These are phyloP conservation scores for Phyllotis vaccarum DNA, from an alignment of 2,797 vertebrate species.

Conservation along the genomic window DNA sequence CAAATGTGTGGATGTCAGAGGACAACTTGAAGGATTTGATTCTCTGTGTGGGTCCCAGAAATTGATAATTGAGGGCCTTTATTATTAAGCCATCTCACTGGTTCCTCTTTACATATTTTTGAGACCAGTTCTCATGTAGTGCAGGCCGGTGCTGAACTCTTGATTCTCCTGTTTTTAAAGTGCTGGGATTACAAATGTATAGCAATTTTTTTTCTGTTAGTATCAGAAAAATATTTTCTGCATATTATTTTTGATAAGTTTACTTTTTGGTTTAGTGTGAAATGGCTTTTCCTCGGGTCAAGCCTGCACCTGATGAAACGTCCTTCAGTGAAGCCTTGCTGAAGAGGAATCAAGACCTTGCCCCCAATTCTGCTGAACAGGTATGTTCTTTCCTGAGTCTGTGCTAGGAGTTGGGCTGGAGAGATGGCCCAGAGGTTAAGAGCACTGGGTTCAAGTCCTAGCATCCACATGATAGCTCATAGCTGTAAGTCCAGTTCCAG, in stretches of 20 bases:
- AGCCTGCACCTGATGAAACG: constrained; percentile 94
- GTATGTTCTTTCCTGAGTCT: constrained; percentile 83
- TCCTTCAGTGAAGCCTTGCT: constrained; percentile 95
- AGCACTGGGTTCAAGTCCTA: neutral
- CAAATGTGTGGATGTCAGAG: neutral
- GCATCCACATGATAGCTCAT: neutral
- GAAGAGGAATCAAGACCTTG: constrained; percentile 97
- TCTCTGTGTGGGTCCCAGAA: neutral
- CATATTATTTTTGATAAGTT: constrained; percentile 14
- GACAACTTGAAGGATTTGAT: neutral
- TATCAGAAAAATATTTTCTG: neutral
- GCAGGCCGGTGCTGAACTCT: neutral
- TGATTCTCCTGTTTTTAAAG: neutral
- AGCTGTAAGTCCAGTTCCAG: neutral
- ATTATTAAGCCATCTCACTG: neutral
- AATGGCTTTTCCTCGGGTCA: constrained; percentile 98
- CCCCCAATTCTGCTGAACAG: constrained; percentile 95
- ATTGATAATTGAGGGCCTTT: neutral
- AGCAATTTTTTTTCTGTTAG: neutral
- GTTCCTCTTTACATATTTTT: neutral
- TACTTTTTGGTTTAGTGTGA: constrained; percentile 90
- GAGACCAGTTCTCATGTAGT: neutral
- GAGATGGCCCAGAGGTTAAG: neutral
- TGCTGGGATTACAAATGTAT: neutral
- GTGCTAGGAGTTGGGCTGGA: neutral